phyloP scores from a whole-genome alignment of 2,888 invertebrate genomes.

The Leptura quadrifasciata region DNA sequence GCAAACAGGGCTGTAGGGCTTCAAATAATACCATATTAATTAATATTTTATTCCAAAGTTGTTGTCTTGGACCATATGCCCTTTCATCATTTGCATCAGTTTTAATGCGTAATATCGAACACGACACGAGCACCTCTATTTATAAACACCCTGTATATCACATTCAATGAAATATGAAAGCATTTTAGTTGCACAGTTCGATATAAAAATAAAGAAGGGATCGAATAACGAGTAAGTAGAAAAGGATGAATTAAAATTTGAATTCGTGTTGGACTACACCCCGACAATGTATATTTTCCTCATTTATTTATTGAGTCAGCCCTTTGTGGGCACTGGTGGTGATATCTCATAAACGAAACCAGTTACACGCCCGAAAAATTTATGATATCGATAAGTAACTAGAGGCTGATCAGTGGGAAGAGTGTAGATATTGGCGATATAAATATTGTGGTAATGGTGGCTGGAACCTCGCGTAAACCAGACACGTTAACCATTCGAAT shows the following conservation, averaged over 20 bases:
- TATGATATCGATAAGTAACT: conserved; percentile 50
- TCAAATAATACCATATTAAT: too few relatives aligned
- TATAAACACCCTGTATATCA: not conserved
- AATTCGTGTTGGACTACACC: conserved; percentile 1
- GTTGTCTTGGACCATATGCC: too few relatives aligned
- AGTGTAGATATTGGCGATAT: conserved; percentile 51
- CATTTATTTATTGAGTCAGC: conserved; percentile 22
- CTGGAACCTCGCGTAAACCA: conserved; percentile 51
- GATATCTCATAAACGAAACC: conserved; percentile 43
- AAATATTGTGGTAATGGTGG: conserved; percentile 59
- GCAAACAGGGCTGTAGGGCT: too few relatives aligned
- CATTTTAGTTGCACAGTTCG: not conserved
- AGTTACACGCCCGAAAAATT: conserved; percentile 41
- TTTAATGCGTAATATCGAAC: too few relatives aligned
- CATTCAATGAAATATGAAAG: not conserved
- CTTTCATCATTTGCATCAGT: too few relatives aligned
- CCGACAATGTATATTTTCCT: conserved; percentile 11
- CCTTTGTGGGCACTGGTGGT: conserved; percentile 32
- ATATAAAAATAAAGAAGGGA: not conserved
- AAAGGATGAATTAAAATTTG: conserved; percentile 11
- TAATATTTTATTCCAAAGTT: too few relatives aligned
- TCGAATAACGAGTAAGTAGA: not conserved
- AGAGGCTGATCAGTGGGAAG: conserved; percentile 51
- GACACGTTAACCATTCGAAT: conserved; percentile 55
- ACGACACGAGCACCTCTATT: too few relatives aligned